These are phyloP conservation scores for Astur gentilis DNA, from an alignment of 2,113 vertebrate species.

Conservation along the genomic window DNA sequence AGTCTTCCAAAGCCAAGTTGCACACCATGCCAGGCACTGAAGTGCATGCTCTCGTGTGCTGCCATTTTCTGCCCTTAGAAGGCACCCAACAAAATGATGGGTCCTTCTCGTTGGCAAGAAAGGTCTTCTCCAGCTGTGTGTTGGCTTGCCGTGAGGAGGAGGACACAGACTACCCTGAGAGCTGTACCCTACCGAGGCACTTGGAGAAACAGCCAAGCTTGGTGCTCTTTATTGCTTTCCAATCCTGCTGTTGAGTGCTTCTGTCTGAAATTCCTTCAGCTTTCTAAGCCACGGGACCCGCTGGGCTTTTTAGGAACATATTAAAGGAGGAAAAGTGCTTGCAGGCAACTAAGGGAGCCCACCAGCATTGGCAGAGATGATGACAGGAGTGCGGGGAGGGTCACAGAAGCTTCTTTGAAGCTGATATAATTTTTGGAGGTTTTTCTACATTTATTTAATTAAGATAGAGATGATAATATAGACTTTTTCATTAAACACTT, in stretches of 20 bases:
- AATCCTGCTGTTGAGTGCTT: background rate
- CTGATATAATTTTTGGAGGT: background rate
- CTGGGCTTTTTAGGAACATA: background rate
- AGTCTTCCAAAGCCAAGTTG: background rate
- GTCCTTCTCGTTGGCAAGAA: background rate
- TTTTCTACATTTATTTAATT: background rate
- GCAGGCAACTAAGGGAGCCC: background rate
- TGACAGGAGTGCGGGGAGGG: background rate
- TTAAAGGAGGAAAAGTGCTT: background rate
- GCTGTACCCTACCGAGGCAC: background rate
- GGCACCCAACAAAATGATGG: background rate
- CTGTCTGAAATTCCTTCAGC: background rate
- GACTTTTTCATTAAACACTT: background rate
- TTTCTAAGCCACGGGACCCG: background rate
- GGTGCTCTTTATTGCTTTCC: background rate
- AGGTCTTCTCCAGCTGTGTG: background rate
- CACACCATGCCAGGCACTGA: background rate
- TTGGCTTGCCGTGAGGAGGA: background rate
- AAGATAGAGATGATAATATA: background rate
- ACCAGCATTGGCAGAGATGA: background rate
- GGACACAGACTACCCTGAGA: background rate
- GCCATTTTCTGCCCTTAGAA: background rate
- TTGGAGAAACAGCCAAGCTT: background rate
- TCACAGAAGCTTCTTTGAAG: background rate
- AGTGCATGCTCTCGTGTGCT: background rate